A percentile compares a stretch with the other conserved stretches of the same genome.
Evolutionary conservation across 2,113 vertebrate species (phyloP).

Genomic region (Microtus ochrogaster): DNA sequence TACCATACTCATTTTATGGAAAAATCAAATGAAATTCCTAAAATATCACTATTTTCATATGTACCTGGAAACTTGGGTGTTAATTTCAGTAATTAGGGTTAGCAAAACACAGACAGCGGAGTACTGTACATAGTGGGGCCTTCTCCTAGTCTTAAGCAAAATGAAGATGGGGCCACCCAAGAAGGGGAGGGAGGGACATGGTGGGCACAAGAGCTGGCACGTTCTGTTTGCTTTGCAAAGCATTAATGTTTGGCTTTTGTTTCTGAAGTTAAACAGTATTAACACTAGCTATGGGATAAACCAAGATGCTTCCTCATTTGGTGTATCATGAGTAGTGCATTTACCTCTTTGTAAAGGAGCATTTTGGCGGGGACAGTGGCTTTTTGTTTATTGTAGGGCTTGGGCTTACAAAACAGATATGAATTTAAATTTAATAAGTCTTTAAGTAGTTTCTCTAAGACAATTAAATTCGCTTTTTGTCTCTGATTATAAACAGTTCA

Average conservation of each 20-base stretch:
- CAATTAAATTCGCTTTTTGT: slow-evolving; percentile 33
- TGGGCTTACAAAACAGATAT: not conserved
- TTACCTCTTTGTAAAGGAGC: not conserved
- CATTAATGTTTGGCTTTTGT: not conserved
- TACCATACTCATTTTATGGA: not conserved
- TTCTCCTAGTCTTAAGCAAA: not conserved
- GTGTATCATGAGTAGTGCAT: not conserved
- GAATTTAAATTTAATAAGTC: slow-evolving; percentile 4
- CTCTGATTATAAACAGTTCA: not conserved
- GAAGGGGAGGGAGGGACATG: not conserved
- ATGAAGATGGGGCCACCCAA: not conserved
- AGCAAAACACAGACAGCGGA: not conserved
- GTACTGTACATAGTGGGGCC: not conserved
- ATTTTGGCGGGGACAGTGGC: not conserved
- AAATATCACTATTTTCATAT: slow-evolving; percentile 18
- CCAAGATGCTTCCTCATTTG: not conserved
- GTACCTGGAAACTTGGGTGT: not conserved
- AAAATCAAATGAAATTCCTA: slow-evolving; percentile 10
- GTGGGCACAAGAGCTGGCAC: not conserved
- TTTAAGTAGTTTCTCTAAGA: not conserved
- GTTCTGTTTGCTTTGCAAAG: not conserved
- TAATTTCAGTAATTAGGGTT: not conserved
- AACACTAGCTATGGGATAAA: not conserved
- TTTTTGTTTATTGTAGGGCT: not conserved
- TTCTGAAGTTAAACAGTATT: slow-evolving; percentile 5